Conservation (phyloP, 1,140 invertebrate species). For the Trichomalopsis sarcophagae region DNA sequence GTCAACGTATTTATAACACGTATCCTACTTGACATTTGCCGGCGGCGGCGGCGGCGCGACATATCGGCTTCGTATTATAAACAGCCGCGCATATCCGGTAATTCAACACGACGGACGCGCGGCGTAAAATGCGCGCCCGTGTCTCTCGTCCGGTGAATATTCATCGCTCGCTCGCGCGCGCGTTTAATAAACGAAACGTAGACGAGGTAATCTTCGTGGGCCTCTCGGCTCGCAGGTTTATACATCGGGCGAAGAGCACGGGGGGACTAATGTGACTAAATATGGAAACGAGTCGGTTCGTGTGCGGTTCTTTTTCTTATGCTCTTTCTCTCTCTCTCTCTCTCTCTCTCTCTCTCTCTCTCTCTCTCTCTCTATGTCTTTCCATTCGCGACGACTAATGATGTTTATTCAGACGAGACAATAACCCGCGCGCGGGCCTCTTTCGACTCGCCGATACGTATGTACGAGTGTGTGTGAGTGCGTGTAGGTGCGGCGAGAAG, state of each 20-base stretch:
- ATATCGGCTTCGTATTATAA: conserved; percentile 34
- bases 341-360: not conserved
- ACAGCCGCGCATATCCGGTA: conserved; percentile 47
- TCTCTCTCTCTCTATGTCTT: conserved; percentile 2
- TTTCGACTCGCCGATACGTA: conserved; percentile 22
- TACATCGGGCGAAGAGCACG: not conserved
- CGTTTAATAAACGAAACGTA: not conserved
- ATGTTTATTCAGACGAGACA: conserved; percentile 51
- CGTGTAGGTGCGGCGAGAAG: not conserved
- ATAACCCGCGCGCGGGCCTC: conserved; percentile 36
- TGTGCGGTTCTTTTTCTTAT: not conserved
- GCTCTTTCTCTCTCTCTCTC: not conserved
- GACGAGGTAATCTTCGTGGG: conserved; percentile 5
- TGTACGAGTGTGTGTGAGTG: not conserved
- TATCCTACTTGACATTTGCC: conserved; percentile 26
- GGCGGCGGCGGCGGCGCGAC: not conserved
- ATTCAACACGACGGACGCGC: conserved; percentile 30
- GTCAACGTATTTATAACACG: conserved; percentile 36
- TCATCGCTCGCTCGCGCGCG: conserved; percentile 18
- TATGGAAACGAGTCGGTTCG: conserved; percentile 23
- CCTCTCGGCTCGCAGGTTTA: not conserved
- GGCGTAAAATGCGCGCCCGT: not conserved
- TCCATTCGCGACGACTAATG: conserved; percentile 33
- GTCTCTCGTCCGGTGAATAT: not conserved
- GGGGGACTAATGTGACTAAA: conserved; percentile 41